Conservation (phyloP, 1,140 invertebrate species). For the Platorchestia sp. region DNA sequence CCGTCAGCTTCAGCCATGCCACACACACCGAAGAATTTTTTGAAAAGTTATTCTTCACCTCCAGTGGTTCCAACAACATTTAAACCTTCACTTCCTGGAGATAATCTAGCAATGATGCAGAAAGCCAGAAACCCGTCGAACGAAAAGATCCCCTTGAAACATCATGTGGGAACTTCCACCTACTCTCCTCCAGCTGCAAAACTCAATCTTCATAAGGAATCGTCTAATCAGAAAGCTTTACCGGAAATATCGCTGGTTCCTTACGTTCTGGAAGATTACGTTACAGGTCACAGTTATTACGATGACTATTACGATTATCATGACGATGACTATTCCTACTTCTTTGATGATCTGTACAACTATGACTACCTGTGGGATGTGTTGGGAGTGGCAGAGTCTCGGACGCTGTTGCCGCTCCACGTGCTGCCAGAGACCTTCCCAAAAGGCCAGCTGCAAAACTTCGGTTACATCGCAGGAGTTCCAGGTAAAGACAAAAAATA, state of each 20-base stretch:
- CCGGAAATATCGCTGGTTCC: conserved; percentile 28
- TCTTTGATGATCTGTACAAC: conserved; percentile 61
- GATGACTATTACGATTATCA: conserved; percentile 60
- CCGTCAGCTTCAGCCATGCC: not conserved
- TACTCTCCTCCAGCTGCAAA: conserved; percentile 56
- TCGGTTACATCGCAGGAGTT: conserved; percentile 64
- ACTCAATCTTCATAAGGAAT: not conserved
- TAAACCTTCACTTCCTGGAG: conserved; percentile 46
- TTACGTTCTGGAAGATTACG: conserved; percentile 41
- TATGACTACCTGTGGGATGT: conserved; percentile 19
- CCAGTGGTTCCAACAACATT: conserved; percentile 56
- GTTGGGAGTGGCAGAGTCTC: not conserved
- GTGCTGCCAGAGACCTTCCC: conserved; percentile 50
- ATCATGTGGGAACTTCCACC: not conserved
- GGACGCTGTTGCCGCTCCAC: conserved; percentile 37
- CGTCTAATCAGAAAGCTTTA: conserved; percentile 28
- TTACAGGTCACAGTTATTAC: conserved; percentile 37
- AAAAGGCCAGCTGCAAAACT: conserved; percentile 61
- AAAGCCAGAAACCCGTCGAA: conserved; percentile 58
- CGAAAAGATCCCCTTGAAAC: not conserved
- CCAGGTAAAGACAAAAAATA: conserved; percentile 56
- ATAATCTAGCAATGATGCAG: conserved; percentile 53
- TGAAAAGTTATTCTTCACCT: not conserved
- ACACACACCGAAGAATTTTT: not conserved
- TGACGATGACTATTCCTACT: conserved; percentile 59